phyloP scores from a whole-genome alignment of 35 echinoderm and acorn worm species.

The Eucidaris tribuloides region DNA sequence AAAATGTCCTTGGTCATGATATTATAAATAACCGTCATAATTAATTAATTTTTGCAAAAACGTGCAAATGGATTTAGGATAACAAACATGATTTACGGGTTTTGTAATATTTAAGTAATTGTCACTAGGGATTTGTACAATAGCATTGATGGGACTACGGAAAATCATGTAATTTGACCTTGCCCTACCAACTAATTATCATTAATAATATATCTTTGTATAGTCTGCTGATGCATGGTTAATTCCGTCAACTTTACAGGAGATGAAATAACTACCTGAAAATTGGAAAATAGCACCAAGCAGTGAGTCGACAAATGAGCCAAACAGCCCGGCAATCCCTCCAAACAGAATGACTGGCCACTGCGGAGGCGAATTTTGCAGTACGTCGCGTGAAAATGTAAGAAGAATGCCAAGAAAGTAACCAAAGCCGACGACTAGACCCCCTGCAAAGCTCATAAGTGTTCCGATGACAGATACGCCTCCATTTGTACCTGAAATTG shows the following conservation, averaged over 20 bases:
- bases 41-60: no score
- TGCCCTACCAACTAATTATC: no score
- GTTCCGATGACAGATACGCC: conserved; percentile 71
- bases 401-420: conserved; percentile 64
- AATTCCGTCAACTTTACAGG: background rate
- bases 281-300: conserved; percentile 89
- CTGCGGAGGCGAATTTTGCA: conserved; percentile 40
- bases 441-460: conserved; percentile 65
- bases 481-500: conserved; percentile 94
- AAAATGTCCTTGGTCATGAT: no score
- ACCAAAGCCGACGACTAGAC: conserved; percentile 64
- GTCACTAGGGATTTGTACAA: no score
- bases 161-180: no score
- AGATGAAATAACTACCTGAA: conserved; percentile 69
- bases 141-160: no score
- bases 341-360: conserved; percentile 85
- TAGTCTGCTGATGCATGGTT: background rate
- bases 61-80: no score
- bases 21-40: no score
- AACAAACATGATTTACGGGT: no score
- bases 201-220: no score
- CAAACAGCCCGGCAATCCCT: conserved; percentile 72
- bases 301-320: conserved; percentile 82
- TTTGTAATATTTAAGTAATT: no score
- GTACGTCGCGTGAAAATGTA: conserved; percentile 6